Evolutionary conservation across 2,888 invertebrate species (phyloP).

Genomic region (Amblyjoppa fuscipennis): DNA sequence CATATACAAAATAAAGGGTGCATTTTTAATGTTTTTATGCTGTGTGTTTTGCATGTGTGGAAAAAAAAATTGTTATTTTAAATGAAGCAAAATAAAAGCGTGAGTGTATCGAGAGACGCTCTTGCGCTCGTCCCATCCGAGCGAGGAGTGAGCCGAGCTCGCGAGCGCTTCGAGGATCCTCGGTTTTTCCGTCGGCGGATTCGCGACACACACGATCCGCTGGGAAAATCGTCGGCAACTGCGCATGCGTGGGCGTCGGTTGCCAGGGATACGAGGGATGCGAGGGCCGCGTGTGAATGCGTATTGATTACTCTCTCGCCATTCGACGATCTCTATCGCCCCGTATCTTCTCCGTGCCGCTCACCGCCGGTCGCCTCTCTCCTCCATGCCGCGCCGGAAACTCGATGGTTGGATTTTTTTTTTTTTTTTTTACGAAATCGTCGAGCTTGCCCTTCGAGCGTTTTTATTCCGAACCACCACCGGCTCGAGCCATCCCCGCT

Average conservation of each 20-base stretch:
- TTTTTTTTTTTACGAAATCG: slow-evolving; percentile 11
- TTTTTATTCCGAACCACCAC: slow-evolving; percentile 37
- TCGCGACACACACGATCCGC: slow-evolving; percentile 51
- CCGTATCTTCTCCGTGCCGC: slow-evolving; percentile 69
- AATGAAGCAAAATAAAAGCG: no score
- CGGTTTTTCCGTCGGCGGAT: slow-evolving; percentile 40
- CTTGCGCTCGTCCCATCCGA: slow-evolving; percentile 21
- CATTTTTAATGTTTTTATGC: background rate
- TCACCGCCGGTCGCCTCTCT: slow-evolving; percentile 37
- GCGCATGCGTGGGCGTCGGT: slow-evolving; percentile 75
- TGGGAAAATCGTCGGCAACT: slow-evolving; percentile 32
- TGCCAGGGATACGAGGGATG: slow-evolving; percentile 78
- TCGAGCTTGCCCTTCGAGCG: slow-evolving; percentile 9
- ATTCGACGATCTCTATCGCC: slow-evolving; percentile 77
- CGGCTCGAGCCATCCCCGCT: background rate
- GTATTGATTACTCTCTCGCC: slow-evolving; percentile 82
- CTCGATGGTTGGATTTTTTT: background rate
- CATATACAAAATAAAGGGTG: no score
- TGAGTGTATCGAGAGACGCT: background rate
- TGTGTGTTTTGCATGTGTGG: no score
- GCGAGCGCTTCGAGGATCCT: slow-evolving; percentile 24
- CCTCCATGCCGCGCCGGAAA: background rate
- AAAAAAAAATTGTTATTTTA: no score
- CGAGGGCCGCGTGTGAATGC: slow-evolving; percentile 79
- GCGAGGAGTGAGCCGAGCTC: slow-evolving; percentile 2